A percentile compares a stretch with the other conserved stretches of the same genome.
These are phyloP conservation scores for Phoenicopterus ruber DNA, from an alignment of 2,113 vertebrate species.

Conservation along the genomic window DNA sequence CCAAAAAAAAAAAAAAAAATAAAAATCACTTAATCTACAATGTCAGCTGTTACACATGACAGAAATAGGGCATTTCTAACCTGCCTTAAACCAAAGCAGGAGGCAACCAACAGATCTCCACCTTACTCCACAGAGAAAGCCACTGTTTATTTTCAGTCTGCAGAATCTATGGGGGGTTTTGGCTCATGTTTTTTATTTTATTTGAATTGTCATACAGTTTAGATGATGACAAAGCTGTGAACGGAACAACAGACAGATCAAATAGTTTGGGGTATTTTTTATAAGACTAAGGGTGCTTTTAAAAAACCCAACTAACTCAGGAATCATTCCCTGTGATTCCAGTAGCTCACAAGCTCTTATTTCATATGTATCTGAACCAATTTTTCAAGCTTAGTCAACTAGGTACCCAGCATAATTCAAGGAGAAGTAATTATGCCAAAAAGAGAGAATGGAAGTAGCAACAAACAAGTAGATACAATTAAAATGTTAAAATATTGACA, in stretches of 20 bases:
- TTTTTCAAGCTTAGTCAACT: constrained; percentile 1
- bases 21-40: not conserved
- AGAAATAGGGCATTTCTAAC: not conserved
- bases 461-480: not conserved
- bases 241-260: not conserved
- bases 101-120: not conserved
- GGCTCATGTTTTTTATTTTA: no score
- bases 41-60: not conserved
- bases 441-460: not conserved
- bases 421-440: not conserved
- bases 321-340: not conserved
- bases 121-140: not conserved
- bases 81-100: not conserved
- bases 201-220: not conserved
- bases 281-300: not conserved
- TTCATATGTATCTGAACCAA: not conserved
- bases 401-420: not conserved
- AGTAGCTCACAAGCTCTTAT: not conserved
- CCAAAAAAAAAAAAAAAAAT: not conserved
- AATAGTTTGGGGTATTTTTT: not conserved
- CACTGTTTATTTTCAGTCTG: not conserved
- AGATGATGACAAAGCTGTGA: not conserved
- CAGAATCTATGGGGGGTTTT: not conserved
- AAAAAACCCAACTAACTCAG: not conserved
- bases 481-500: not conserved